A percentile compares a stretch with the other conserved stretches of the same genome.
phyloP scores from a whole-genome alignment of 2,888 invertebrate species.

The Macrosiphum euphorbiae region DNA sequence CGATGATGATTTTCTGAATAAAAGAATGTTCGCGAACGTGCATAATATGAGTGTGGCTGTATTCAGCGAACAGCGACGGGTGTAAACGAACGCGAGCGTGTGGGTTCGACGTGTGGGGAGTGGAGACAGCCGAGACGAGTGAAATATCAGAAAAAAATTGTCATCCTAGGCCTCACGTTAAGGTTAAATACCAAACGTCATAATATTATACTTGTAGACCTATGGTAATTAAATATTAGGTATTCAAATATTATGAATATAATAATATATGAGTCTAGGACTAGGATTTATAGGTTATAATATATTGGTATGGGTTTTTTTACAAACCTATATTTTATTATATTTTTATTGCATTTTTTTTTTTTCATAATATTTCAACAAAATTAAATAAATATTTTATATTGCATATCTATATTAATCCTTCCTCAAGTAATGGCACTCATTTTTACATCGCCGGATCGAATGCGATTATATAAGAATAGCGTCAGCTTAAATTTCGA shows the following conservation, averaged over 20 bases:
- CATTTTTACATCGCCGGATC: background rate
- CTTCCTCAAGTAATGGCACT: background rate
- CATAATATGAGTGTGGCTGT: background rate
- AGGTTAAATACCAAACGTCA: background rate
- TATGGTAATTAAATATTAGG: background rate
- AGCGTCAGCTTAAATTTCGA: background rate
- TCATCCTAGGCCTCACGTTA: background rate
- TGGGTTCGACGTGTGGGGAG: background rate
- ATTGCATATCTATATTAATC: too few relatives aligned
- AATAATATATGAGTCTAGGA: too few relatives aligned
- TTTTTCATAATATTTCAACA: too few relatives aligned
- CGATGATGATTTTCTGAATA: background rate
- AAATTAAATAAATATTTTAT: too few relatives aligned
- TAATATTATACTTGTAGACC: background rate
- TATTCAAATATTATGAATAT: background rate
- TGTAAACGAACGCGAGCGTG: background rate
- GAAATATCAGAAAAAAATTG: background rate
- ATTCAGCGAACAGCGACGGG: background rate
- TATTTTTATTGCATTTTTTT: too few relatives aligned
- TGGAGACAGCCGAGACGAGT: background rate
- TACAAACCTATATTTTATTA: too few relatives aligned
- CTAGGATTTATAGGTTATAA: too few relatives aligned
- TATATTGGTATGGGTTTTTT: too few relatives aligned
- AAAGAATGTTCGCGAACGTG: background rate
- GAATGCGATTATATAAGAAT: background rate